A percentile compares a stretch with the other conserved stretches of the same genome.
phyloP scores from a whole-genome alignment of 2,113 vertebrate genomes.

The Spea multiplicata region DNA sequence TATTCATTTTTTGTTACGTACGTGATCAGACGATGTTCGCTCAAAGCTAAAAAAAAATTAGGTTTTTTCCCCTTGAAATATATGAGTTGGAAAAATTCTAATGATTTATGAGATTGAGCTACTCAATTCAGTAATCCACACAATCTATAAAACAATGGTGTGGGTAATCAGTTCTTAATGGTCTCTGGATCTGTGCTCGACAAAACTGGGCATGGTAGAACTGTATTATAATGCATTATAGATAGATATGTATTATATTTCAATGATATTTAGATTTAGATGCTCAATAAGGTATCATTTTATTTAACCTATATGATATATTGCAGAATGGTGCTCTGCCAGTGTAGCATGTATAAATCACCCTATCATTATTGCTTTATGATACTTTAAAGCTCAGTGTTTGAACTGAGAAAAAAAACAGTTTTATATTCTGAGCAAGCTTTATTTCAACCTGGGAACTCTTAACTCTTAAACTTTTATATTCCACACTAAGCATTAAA shows the following conservation, averaged over 20 bases:
- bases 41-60: not conserved
- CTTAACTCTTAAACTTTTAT: too few species aligned
- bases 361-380: too few species aligned
- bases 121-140: conserved; percentile 47
- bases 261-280: not conserved
- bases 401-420: too few species aligned
- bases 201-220: conserved; percentile 45
- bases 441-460: too few species aligned
- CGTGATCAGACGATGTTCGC: conserved; percentile 14
- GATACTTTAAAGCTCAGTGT: too few species aligned
- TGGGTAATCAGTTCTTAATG: conserved; percentile 52
- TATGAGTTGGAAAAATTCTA: conserved; percentile 30
- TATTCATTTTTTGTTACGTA: conserved; percentile 41
- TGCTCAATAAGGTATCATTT: too few species aligned
- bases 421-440: too few species aligned
- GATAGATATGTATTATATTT: not conserved
- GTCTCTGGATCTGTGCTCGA: conserved; percentile 52
- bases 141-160: conserved; percentile 54
- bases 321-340: too few species aligned
- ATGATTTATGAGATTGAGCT: conserved; percentile 39
- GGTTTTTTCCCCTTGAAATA: conserved; percentile 43
- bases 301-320: too few species aligned
- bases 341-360: too few species aligned
- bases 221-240: conserved; percentile 41
- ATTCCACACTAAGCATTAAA: too few species aligned